Evolutionary conservation across 2,797 vertebrate species (phyloP).

Genomic region (Gymnoscopelus braueri): DNA sequence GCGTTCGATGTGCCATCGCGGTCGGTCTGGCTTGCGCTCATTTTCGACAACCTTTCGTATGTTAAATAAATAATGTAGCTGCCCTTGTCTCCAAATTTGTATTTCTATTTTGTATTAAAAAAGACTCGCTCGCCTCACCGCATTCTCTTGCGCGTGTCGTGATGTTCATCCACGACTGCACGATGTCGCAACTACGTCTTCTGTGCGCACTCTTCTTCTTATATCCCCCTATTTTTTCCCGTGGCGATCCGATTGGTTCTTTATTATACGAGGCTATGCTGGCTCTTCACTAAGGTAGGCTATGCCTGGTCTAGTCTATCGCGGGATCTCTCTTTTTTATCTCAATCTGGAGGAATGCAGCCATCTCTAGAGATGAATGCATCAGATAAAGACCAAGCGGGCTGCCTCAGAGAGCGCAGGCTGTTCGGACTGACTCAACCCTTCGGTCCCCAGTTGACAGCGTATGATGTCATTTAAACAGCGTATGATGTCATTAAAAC

Average conservation of each 20-base stretch:
- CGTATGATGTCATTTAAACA: constrained; percentile 31
- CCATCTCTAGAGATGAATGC: constrained; percentile 47
- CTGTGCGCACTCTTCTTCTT: constrained; percentile 46
- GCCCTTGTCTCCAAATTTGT: constrained; percentile 12
- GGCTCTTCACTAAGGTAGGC: background rate
- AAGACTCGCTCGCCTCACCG: constrained; percentile 42
- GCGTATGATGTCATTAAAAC: constrained; percentile 58
- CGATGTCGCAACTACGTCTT: constrained; percentile 24
- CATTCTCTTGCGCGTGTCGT: constrained; percentile 44
- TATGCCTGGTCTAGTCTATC: constrained; percentile 10
- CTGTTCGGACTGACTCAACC: constrained; percentile 24
- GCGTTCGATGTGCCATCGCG: constrained; percentile 66
- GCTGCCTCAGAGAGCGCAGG: constrained; percentile 28
- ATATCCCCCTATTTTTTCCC: constrained; percentile 32
- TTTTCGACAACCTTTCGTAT: constrained; percentile 31
- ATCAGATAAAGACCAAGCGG: constrained; percentile 48
- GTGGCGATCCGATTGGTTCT: constrained; percentile 64
- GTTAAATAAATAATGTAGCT: constrained; percentile 4
- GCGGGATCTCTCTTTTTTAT: constrained; percentile 28
- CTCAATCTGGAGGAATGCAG: constrained; percentile 63
- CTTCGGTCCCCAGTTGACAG: constrained; percentile 15
- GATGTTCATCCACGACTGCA: too few species aligned
- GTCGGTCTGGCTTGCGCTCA: constrained; percentile 70
- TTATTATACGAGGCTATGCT: constrained; percentile 16
- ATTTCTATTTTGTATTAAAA: background rate